phyloP scores from a whole-genome alignment of 1,140 invertebrate genomes.

The Megalopta genalis region DNA sequence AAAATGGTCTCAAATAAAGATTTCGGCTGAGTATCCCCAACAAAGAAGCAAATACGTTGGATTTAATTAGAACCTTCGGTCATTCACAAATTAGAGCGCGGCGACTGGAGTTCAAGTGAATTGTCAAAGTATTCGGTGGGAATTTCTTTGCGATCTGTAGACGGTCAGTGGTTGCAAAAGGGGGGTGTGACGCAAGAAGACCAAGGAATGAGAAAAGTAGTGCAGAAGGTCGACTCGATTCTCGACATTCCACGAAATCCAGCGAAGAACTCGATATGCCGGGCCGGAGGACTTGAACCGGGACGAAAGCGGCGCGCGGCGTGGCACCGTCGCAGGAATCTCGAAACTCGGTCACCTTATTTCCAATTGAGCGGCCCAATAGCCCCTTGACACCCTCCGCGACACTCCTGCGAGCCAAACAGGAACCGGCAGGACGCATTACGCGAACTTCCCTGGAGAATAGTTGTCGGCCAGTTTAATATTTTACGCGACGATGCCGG shows the following conservation, averaged over 20 bases:
- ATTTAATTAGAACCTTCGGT: too few species aligned
- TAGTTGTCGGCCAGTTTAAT: conserved; percentile 33
- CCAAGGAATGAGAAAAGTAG: conserved; percentile 4
- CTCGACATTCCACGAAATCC: conserved; percentile 27
- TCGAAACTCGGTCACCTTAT: conserved; percentile 44
- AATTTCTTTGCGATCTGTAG: conserved; percentile 10
- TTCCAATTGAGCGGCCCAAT: conserved; percentile 34
- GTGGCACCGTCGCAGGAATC: conserved; percentile 8
- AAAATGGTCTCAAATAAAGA: too few species aligned
- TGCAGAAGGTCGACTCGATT: conserved; percentile 12
- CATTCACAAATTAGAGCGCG: too few species aligned
- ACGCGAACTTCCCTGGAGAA: conserved; percentile 28
- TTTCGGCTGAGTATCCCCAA: too few species aligned
- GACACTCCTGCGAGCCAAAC: too few species aligned
- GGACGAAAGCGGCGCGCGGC: conserved; percentile 1
- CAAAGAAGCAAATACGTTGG: too few species aligned
- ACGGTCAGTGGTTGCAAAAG: too few species aligned
- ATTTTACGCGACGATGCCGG: conserved; percentile 6
- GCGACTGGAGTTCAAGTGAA: too few species aligned
- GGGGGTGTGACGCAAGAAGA: too few species aligned
- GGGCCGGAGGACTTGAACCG: conserved; percentile 8
- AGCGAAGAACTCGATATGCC: conserved; percentile 39
- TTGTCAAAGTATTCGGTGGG: conserved; percentile 27
- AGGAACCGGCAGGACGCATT: background rate
- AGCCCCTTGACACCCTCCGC: background rate